Percentiles rank a stretch among this genome's conserved stretches.
Conservation (phyloP, 2,888 invertebrate species). For the Tyria jacobaeae region DNA sequence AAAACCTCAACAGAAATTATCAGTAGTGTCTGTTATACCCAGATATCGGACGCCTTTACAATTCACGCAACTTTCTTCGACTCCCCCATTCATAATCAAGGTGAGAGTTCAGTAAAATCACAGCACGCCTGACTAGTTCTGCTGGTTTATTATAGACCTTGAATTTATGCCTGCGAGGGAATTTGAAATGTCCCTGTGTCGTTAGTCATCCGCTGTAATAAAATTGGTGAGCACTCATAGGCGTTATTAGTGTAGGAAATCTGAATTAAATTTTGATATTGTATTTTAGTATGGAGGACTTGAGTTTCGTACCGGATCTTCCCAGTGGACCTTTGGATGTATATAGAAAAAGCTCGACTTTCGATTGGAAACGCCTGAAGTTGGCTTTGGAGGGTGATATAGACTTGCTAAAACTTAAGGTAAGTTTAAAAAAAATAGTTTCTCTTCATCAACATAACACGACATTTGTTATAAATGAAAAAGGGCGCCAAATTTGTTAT, state of each 20-base stretch:
- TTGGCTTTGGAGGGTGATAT: slow-evolving; percentile 92
- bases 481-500: slow-evolving; percentile 9
- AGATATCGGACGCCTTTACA: slow-evolving; percentile 40
- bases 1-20: slow-evolving; percentile 49
- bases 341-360: slow-evolving; percentile 92
- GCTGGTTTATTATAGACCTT: slow-evolving; percentile 40
- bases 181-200: slow-evolving; percentile 58
- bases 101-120: slow-evolving; percentile 56
- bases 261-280: slow-evolving; percentile 53
- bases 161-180: slow-evolving; percentile 55
- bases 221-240: slow-evolving; percentile 51
- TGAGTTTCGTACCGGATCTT: slow-evolving; percentile 89
- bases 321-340: slow-evolving; percentile 92
- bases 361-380: slow-evolving; percentile 95
- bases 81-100: slow-evolving; percentile 56
- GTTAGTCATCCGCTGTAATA: slow-evolving; percentile 65
- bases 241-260: slow-evolving; percentile 41
- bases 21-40: slow-evolving; percentile 51
- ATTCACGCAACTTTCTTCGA: slow-evolving; percentile 30
- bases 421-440: slow-evolving; percentile 64
- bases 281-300: slow-evolving; percentile 80
- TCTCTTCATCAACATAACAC: background rate
- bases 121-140: slow-evolving; percentile 34
- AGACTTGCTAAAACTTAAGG: slow-evolving; percentile 92
- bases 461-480: background rate